Evolutionary conservation across 2,797 vertebrate genomes (phyloP).

Genomic region (Parambassis ranga): DNA sequence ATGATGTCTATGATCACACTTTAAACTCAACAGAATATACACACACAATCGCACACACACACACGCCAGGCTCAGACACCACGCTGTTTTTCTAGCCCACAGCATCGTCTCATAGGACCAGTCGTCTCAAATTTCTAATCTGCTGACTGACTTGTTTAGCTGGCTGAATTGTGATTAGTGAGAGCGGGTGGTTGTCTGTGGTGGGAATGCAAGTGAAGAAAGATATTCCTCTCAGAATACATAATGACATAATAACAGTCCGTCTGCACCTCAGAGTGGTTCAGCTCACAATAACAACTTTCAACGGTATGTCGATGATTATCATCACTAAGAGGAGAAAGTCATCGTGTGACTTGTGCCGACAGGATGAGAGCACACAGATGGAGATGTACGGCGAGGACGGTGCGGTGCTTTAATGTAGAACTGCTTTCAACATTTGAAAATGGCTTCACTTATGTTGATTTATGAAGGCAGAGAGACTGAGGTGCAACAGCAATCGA

Average conservation of each 20-base stretch:
- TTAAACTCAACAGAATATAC: too few species aligned
- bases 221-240: slow-evolving; percentile 51
- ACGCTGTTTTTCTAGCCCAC: slow-evolving; percentile 26
- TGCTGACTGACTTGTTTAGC: slow-evolving; percentile 47
- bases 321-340: slow-evolving; percentile 33
- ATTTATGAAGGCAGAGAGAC: neutral
- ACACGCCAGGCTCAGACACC: slow-evolving; percentile 6
- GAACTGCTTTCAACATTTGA: too few species aligned
- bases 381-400: neutral
- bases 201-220: slow-evolving; percentile 28
- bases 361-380: neutral
- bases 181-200: slow-evolving; percentile 21
- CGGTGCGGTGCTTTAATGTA: too few species aligned
- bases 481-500: neutral
- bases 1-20: neutral
- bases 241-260: slow-evolving; percentile 66
- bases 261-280: slow-evolving; percentile 55
- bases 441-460: too few species aligned
- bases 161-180: slow-evolving; percentile 49
- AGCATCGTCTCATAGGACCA: slow-evolving; percentile 25
- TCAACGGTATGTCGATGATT: slow-evolving; percentile 36
- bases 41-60: neutral
- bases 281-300: slow-evolving; percentile 57
- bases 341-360: slow-evolving; percentile 17
- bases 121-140: slow-evolving; percentile 46